Evolutionary conservation across 2,797 vertebrate species (phyloP).

Genomic region (Sarcoramphus papa): DNA sequence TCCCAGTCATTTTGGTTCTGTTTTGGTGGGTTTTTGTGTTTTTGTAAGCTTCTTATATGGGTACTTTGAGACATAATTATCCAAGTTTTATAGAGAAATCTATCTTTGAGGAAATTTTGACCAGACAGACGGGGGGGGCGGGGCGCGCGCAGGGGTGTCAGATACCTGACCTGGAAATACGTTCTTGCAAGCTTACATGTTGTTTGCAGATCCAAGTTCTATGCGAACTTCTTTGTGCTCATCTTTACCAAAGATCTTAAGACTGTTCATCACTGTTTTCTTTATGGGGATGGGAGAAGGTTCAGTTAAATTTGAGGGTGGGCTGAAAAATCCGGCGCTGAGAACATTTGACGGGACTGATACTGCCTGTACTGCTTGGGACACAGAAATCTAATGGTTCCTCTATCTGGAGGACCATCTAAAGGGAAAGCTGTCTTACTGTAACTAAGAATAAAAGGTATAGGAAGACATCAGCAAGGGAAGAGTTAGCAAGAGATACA

Average conservation of each 20-base stretch:
- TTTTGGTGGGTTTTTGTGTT: not conserved
- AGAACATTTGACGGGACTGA: not conserved
- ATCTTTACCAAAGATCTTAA: not conserved
- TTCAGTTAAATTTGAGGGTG: not conserved
- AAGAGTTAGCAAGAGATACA: slow-evolving; percentile 32
- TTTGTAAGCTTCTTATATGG: not conserved
- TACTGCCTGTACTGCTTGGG: not conserved
- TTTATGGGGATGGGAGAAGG: not conserved
- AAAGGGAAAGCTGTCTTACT: slow-evolving; percentile 10
- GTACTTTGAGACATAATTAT: not conserved
- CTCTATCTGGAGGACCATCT: not conserved
- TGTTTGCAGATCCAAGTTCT: not conserved
- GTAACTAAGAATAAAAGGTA: not conserved
- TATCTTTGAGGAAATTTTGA: not conserved
- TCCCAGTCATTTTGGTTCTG: not conserved
- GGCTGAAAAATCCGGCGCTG: not conserved
- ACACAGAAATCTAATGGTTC: not conserved
- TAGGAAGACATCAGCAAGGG: slow-evolving; percentile 8
- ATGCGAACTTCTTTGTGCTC: not conserved
- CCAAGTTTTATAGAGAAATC: not conserved
- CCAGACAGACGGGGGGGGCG: not conserved
- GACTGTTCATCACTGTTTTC: not conserved
- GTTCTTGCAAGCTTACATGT: not conserved
- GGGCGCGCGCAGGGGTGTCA: accelerated
- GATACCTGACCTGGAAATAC: not conserved